Evolutionary conservation across 2,888 invertebrate genomes (phyloP).

Genomic region (Nycteola revayana): DNA sequence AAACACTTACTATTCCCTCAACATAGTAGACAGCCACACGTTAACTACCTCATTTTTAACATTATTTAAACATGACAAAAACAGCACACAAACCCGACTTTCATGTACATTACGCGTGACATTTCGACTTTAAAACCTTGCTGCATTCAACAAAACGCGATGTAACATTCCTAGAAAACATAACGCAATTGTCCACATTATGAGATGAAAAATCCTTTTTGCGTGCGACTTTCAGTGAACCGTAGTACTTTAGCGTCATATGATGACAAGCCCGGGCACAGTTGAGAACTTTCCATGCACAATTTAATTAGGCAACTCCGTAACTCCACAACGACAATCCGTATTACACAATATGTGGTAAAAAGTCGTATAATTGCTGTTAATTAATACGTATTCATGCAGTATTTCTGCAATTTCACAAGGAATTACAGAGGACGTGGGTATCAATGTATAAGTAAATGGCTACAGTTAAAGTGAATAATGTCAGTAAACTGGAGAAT

Average conservation of each 20-base stretch:
- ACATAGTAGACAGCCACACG: too few relatives aligned
- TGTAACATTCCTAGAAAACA: conserved; percentile 11
- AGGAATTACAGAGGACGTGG: too few relatives aligned
- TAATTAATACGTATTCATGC: conserved; percentile 7
- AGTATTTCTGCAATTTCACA: too few relatives aligned
- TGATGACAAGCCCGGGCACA: conserved; percentile 27
- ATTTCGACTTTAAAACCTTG: too few relatives aligned
- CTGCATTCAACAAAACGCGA: conserved; percentile 16
- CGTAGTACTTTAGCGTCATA: conserved; percentile 13
- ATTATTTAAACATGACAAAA: too few relatives aligned
- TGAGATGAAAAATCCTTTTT: conserved; percentile 27
- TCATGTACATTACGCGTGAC: too few relatives aligned
- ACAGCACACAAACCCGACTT: too few relatives aligned
- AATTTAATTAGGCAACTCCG: conserved; percentile 34
- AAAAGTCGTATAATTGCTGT: conserved; percentile 16
- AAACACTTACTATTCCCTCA: too few relatives aligned
- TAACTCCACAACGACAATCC: conserved; percentile 23
- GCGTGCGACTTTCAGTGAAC: conserved; percentile 19
- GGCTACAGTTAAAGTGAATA: too few relatives aligned
- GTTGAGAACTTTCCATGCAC: conserved; percentile 34
- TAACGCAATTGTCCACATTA: conserved; percentile 27
- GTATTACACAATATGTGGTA: conserved; percentile 14
- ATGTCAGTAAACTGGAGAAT: too few relatives aligned
- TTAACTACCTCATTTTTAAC: too few relatives aligned
- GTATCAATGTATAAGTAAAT: too few relatives aligned